Evolutionary conservation across 2,113 vertebrate species (phyloP), one percentile per base, ranked within the genome.

Genomic region (Saguinus midas): DNA sequence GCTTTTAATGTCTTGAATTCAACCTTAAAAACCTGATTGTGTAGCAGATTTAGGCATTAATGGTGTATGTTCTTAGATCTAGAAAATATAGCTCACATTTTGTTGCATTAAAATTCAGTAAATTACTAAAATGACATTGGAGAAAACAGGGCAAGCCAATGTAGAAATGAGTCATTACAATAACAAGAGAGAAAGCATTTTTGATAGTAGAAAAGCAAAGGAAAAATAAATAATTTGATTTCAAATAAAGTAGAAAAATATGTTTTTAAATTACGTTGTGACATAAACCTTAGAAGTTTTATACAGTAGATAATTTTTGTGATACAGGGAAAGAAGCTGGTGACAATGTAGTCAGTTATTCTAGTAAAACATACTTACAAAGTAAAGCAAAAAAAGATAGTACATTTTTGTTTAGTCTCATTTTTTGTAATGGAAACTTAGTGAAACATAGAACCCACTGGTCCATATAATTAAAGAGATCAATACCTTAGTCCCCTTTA

Each of bases 121-220:
- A 82, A 83, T 83, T 92, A 76, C 79, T 68, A 57, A 92, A 87
- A 92, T 92, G 48, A 23, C 66, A 68, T 66, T 75, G 48, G 29
- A 12, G 29, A 18, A 76, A 68, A 32, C 12, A 48, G 78, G 7
- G 10, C 14, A 83, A n/a, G 37, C 21, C 8, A 45, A 3, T 45
- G 43, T 72, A 82, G 87, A 64, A 88, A 25, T 48, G 2, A 76
- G 21, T 14, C 25, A 66, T 76, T 76, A 75, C 64, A 73, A 52
- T 81, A 83, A 76, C 82, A 68, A 58, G 64, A 68, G 70, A 57
- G 29, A 81, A 83, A 66, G 48, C 40, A 68, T 57, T 88, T 95
- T 87, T 57, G 12, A 76, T 83, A 83, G 50, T 43, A 87, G 23
- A 82, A 92, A 76, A 92, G 37, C n/a, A 87, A 82, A 84, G 55